phyloP scores from a whole-genome alignment of 1,140 invertebrate genomes.

The Chlorops oryzae region DNA sequence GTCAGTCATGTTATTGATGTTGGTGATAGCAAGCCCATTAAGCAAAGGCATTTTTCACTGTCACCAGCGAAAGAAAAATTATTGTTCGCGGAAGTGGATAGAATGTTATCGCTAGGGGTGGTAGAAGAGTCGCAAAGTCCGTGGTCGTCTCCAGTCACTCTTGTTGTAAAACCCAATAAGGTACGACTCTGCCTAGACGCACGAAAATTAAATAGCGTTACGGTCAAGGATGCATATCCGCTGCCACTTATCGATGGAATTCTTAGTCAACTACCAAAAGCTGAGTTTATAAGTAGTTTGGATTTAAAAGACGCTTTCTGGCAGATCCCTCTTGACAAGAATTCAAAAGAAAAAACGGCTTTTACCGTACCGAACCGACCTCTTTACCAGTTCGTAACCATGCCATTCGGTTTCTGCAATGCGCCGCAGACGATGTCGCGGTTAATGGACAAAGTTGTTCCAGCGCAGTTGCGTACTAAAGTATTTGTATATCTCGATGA shows the following conservation, averaged over 20 bases:
- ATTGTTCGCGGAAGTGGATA: conserved; percentile 21
- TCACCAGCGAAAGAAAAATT: conserved; percentile 20
- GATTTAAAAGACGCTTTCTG: conserved; percentile 39
- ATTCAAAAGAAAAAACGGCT: conserved; percentile 44
- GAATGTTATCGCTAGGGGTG: conserved; percentile 18
- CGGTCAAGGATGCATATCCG: conserved; percentile 16
- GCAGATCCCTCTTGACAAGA: conserved; percentile 34
- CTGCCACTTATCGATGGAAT: conserved; percentile 24
- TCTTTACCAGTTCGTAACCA: conserved; percentile 25
- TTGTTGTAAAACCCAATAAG: conserved; percentile 32
- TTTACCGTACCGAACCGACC: conserved; percentile 45
- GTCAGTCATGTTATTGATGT: conserved; percentile 17
- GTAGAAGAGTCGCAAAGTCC: conserved; percentile 15
- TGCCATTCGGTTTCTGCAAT: conserved; percentile 24
- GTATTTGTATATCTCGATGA: conserved; percentile 19
- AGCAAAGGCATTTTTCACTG: conserved; percentile 16
- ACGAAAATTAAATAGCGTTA: conserved; percentile 27
- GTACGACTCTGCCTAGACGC: conserved; percentile 33
- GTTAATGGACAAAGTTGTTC: conserved; percentile 30
- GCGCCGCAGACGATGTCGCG: conserved; percentile 10
- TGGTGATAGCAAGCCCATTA: too few species aligned
- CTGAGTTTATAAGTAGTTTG: conserved; percentile 22
- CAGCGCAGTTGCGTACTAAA: conserved; percentile 36
- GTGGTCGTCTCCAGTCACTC: conserved; percentile 13
- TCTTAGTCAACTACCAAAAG: conserved; percentile 17